Evolutionary conservation across 2,113 vertebrate species (phyloP).

Genomic region (Megalops atlanticus): DNA sequence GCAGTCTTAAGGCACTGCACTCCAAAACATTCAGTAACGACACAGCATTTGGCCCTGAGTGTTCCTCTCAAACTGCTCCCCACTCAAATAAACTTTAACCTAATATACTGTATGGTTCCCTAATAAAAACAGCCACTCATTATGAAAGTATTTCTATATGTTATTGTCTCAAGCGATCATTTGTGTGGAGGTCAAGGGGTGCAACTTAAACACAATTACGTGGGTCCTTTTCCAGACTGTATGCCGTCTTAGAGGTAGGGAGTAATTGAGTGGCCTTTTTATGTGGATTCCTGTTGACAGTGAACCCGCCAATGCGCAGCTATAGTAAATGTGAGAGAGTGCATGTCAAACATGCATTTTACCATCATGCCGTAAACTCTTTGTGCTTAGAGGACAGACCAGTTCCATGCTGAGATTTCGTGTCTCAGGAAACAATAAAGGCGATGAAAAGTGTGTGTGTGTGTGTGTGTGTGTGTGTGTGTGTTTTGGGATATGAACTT

Average conservation of each 20-base stretch:
- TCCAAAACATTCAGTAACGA: no score
- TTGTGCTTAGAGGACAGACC: not conserved
- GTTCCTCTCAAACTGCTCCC: no score
- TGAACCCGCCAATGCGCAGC: not conserved
- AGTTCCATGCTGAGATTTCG: not conserved
- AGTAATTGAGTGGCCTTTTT: no score
- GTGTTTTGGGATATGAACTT: slow-evolving; percentile 10
- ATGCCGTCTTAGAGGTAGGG: no score
- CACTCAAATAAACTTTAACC: not conserved
- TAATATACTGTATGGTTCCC: not conserved
- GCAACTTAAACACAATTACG: not conserved
- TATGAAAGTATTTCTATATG: not conserved
- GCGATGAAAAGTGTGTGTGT: not conserved
- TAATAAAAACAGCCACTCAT: not conserved
- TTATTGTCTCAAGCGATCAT: not conserved
- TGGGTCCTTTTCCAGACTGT: no score
- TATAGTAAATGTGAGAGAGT: not conserved
- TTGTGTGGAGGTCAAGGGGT: not conserved
- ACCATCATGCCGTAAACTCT: not conserved
- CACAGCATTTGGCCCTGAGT: no score
- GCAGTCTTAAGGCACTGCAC: no score
- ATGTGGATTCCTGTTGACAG: no score
- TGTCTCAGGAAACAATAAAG: slow-evolving; percentile 1
- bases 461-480: no score
- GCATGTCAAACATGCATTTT: slow-evolving; percentile 6